Conservation (phyloP, 1,140 invertebrate genomes). For the Ridgeia piscesae region DNA sequence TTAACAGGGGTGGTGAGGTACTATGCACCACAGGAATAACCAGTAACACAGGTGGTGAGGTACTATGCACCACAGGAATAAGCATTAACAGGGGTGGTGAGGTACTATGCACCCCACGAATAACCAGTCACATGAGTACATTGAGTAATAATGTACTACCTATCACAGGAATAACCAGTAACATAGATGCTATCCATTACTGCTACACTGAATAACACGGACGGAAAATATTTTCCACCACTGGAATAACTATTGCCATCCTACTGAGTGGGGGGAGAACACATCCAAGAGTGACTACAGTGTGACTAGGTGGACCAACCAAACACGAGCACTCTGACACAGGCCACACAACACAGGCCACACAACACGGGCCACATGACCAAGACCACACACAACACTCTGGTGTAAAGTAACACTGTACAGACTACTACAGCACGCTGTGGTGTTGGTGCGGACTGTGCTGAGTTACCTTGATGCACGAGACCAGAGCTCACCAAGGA, state of each 20-base stretch:
- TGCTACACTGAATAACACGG: no score
- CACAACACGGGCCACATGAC: not conserved
- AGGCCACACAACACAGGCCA: not conserved
- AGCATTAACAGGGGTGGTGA: not conserved
- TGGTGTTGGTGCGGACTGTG: not conserved
- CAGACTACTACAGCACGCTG: not conserved
- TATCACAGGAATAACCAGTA: no score
- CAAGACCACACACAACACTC: not conserved
- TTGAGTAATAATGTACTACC: no score
- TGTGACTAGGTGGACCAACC: not conserved
- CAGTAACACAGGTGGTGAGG: not conserved
- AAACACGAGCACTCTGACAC: not conserved
- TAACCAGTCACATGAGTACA: not conserved
- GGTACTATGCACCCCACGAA: not conserved
- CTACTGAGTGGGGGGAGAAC: not conserved
- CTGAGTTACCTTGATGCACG: not conserved
- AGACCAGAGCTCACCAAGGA: not conserved
- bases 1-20: not conserved
- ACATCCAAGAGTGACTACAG: not conserved
- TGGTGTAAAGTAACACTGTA: not conserved
- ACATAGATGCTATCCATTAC: no score
- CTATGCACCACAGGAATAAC: not conserved
- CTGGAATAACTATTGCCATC: not conserved
- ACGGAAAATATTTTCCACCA: no score
- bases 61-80: not conserved